These are phyloP conservation scores for Dryobates pubescens DNA, from an alignment of 2,797 vertebrate genomes.

Conservation along the genomic window DNA sequence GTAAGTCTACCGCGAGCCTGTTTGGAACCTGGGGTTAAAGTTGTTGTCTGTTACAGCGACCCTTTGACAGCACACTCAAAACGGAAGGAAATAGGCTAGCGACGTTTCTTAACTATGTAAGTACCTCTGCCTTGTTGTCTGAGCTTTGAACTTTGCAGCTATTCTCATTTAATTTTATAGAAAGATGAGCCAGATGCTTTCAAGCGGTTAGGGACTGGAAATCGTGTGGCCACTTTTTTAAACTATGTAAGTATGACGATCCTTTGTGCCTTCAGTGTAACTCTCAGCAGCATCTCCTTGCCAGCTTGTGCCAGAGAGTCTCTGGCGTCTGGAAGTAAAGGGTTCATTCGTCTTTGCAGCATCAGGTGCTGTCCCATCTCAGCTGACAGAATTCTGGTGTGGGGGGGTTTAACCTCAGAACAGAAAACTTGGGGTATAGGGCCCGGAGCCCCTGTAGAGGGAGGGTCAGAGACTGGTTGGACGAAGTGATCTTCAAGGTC, in stretches of 20 bases:
- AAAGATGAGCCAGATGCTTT: slow-evolving; percentile 98
- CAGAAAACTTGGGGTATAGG: not conserved
- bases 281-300: not conserved
- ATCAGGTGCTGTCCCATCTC: slow-evolving; percentile 31
- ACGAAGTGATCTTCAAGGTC: too few relatives aligned
- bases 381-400: not conserved
- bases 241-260: slow-evolving; percentile 96
- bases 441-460: too few relatives aligned
- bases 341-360: not conserved
- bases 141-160: slow-evolving; percentile 79
- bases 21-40: slow-evolving; percentile 81
- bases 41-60: slow-evolving; percentile 97
- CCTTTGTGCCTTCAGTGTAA: not conserved
- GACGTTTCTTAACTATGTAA: slow-evolving; percentile 99
- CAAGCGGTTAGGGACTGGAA: slow-evolving; percentile 99
- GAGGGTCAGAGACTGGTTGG: too few relatives aligned
- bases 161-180: slow-evolving; percentile 95
- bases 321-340: not conserved
- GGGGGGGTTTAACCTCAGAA: not conserved
- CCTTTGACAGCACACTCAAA: slow-evolving; percentile 96
- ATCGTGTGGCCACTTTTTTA: slow-evolving; percentile 98
- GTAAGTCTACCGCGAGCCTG: slow-evolving; percentile 4
- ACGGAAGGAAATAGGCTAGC: slow-evolving; percentile 99
- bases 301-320: not conserved
- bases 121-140: slow-evolving; percentile 77